Evolutionary conservation across 2,888 invertebrate genomes (phyloP).

Genomic region (Copidosoma aretas): DNA sequence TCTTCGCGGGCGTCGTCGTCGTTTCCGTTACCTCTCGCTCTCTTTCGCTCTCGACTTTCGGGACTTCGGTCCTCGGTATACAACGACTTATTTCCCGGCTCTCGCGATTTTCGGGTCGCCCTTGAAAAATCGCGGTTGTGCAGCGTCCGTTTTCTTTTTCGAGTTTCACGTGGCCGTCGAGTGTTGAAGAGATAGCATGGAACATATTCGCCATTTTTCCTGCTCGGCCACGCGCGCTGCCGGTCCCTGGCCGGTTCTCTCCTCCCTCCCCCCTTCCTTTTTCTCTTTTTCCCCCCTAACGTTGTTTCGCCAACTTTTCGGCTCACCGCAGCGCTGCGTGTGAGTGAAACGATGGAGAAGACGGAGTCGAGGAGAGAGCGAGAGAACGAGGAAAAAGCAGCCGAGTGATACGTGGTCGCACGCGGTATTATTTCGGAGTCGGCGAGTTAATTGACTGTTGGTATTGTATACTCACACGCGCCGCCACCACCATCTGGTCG

Average conservation of each 20-base stretch:
- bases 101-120: no score
- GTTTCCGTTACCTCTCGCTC: no score
- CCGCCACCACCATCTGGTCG: no score
- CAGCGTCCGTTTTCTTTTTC: no score
- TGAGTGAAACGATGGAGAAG: no score
- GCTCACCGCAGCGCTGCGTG: no score
- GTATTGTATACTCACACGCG: no score
- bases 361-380: neutral
- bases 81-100: no score
- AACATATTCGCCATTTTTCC: neutral
- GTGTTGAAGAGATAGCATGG: neutral
- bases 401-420: neutral
- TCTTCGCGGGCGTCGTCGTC: conserved; percentile 55
- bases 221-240: neutral
- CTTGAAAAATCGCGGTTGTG: no score
- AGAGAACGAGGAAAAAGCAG: neutral
- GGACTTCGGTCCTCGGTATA: neutral
- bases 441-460: no score
- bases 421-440: neutral
- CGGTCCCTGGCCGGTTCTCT: neutral
- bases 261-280: neutral
- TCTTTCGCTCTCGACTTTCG: neutral
- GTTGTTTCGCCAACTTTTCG: no score
- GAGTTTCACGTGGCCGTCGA: neutral
- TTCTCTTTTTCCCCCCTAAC: neutral